These are phyloP conservation scores for Amphiprion ocellaris DNA, from an alignment of 2,113 vertebrate species.

Conservation along the genomic window DNA sequence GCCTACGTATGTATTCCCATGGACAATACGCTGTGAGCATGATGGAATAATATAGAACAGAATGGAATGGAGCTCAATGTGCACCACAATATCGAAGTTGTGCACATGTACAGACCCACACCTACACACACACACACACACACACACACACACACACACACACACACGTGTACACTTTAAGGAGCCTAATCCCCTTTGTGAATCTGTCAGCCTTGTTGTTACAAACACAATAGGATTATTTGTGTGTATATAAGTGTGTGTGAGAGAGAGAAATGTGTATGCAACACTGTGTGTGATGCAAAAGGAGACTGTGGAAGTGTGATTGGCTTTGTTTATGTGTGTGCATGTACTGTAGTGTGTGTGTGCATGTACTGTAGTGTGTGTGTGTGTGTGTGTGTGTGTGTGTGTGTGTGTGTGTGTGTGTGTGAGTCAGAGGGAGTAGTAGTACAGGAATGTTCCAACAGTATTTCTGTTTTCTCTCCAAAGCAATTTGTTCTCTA, in stretches of 20 bases:
- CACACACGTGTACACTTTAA: constrained; percentile 39
- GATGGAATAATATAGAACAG: constrained; percentile 46
- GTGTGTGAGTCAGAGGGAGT: neutral
- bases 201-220: constrained; percentile 67
- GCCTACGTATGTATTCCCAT: constrained; percentile 36
- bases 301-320: neutral
- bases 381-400: neutral
- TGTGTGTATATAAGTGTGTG: constrained; percentile 7
- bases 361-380: neutral
- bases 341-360: constrained; percentile 21
- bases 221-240: constrained; percentile 69
- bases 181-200: constrained; percentile 63
- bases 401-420: neutral
- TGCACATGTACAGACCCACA: constrained; percentile 3
- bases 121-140: constrained; percentile 19
- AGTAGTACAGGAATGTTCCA: constrained; percentile 58
- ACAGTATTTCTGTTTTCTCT: constrained; percentile 57
- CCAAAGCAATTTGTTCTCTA: constrained; percentile 79
- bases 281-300: constrained; percentile 19
- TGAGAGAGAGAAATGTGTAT: constrained; percentile 2
- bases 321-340: constrained; percentile 9
- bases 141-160: constrained; percentile 15
- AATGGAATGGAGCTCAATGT: constrained; percentile 31
- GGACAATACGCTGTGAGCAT: constrained; percentile 36
- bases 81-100: constrained; percentile 45